Base-by-base conservation (phyloP, 2,113 vertebrate genomes). In the Clarias macrocephalus region DNA sequence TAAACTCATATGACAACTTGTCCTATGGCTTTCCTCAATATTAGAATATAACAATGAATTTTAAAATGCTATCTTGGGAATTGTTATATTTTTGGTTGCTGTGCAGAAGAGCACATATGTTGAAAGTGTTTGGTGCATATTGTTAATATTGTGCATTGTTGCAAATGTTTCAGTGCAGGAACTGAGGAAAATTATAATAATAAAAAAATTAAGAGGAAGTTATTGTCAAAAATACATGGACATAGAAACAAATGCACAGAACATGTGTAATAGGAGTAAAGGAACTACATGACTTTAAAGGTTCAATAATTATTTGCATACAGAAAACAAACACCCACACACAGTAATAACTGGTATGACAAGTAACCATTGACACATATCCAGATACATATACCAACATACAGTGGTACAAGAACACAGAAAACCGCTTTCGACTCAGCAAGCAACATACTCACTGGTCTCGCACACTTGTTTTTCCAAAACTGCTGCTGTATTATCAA, bases 21-120 rank as follows among this genome's bases (percentile, higher is more conserved):
- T 83, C 82, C 68, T 11, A 28, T 83, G 65, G 63, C 21, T 68
- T 66, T 66, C 63, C 81, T 80, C 16, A 83, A 54, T 68, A 83
- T 83, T 66, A 54, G 62, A 66, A 68, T 54, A 66, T n/a, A 82
- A 65, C 56, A n/a, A 42, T 60, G 30, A 80, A 80, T 80, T 68
- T 19, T 28, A 19, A 66, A 52, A 54, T 56, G 62, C 25, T 25
- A 42, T 82, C 33, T 25, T 63, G 57, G 56, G 11, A 82, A 25
- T 42, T 63, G 79, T 33, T 37, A 60, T 8, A 66, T 83, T 65
- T 54, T 83, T 83, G 63, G 79, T 80, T 60, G 57, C 79, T 80
- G 79, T 37, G 56, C 79, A 80, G 23, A 62, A 54, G 48, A 77
- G 48, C n/a, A 56, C 75, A 80, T 33, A 59, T 21, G 0, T 59